Evolutionary conservation across 92 coral and sea anemone species (phyloP), one percentile per base, ranked within the genome.

Genomic region (Paramuricea clavata): DNA sequence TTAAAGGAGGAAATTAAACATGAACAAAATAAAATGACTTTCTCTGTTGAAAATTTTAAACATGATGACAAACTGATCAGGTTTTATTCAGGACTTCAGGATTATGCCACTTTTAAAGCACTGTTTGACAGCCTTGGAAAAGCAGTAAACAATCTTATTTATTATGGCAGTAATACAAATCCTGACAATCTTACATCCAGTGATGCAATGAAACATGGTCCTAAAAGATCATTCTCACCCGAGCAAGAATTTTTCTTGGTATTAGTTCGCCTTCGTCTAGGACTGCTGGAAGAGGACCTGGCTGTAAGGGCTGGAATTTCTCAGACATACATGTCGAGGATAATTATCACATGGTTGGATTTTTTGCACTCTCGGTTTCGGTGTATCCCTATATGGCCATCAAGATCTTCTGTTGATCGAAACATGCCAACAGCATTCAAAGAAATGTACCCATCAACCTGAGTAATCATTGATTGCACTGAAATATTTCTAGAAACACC

Each of bases 271-370:
- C 88, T 85, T 65, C 79, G 86, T 15, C 61, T 86, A 52, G 94
- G 94, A 56, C 92, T 92, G 44, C 62, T 87, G 2, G 79, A 44
- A 73, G 79, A 79, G 62, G 95, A 89, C 60, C 69, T 92, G 16
- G 90, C 91, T 31, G 43, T 71, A 70, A 69, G 81, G 10, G 78
- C n/a, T n/a, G n/a, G n/a, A n/a, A n/a, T n/a, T n/a, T n/a, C n/a
- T n/a, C n/a, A n/a, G n/a, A n/a, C n/a, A n/a, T n/a, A n/a, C n/a
- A n/a, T n/a, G n/a, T n/a, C n/a, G n/a, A n/a, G n/a, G n/a, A n/a
- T n/a, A n/a, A n/a, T n/a, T n/a, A n/a, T n/a, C n/a, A n/a, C n/a
- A n/a, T n/a, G n/a, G n/a, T n/a, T n/a, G n/a, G n/a, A 78, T 62
- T 89, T 59, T 42, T 27, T 89, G 13, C 81, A 89, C 31, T 64